Conservation (phyloP, 2,113 vertebrate species). For the Psophia crepitans region DNA sequence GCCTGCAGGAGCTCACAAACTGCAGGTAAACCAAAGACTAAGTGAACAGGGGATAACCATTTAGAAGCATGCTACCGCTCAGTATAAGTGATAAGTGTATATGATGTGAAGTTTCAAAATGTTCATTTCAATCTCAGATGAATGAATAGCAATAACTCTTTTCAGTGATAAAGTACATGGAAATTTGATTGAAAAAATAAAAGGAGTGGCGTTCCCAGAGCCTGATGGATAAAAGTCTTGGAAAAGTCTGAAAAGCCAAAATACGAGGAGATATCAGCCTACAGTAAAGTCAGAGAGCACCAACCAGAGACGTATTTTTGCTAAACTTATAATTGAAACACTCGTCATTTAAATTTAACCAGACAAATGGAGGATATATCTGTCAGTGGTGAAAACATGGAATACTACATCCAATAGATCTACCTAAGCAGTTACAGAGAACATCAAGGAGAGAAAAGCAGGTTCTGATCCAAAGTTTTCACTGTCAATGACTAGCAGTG, state of each 20-base stretch:
- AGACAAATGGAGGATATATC: background rate
- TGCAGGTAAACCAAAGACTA: background rate
- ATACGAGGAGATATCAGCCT: background rate
- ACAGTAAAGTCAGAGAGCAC: background rate
- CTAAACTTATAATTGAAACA: background rate
- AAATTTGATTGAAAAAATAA: background rate
- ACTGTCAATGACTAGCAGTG: background rate
- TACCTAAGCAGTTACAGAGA: background rate
- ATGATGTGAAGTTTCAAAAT: background rate
- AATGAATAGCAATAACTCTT: background rate
- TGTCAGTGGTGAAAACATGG: background rate
- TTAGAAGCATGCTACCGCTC: background rate
- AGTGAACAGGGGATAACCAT: background rate
- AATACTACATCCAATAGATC: background rate
- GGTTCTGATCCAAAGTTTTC: background rate
- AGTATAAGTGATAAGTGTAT: background rate
- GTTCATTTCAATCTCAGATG: background rate
- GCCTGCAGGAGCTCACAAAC: background rate
- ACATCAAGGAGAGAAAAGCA: background rate
- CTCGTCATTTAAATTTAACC: background rate
- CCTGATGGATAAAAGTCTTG: background rate
- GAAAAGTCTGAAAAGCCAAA: background rate
- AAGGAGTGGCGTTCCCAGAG: background rate
- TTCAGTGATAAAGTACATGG: background rate
- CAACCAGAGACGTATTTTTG: background rate